A percentile compares a stretch with the other conserved stretches of the same genome.
Conservation (phyloP, 1,140 invertebrate genomes). For the Arctopsyche grandis region DNA sequence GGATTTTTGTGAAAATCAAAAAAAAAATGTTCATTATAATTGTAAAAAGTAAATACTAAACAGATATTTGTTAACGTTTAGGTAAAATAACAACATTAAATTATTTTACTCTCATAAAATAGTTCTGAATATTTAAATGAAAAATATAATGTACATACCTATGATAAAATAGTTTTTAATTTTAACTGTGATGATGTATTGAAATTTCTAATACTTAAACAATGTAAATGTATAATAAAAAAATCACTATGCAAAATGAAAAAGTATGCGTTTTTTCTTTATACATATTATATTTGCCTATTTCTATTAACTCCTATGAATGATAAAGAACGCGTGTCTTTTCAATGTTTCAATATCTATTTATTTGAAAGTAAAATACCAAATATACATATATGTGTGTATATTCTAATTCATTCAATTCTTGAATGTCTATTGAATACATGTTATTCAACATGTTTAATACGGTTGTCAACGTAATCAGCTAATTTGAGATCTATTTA, state of each 20-base stretch:
- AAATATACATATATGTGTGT: no score
- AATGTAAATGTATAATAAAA: constrained; percentile 53
- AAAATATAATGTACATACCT: constrained; percentile 50
- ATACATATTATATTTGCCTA: no score
- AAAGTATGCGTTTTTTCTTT: no score
- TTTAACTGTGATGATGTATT: constrained; percentile 56
- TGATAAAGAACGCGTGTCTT: no score
- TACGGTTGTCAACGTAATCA: no score
- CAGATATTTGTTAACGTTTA: constrained; percentile 37
- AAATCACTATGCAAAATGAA: neutral
- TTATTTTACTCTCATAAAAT: constrained; percentile 50
- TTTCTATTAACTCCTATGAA: no score
- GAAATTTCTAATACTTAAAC: constrained; percentile 51
- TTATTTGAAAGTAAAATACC: no score
- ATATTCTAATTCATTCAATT: no score
- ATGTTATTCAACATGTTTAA: no score
- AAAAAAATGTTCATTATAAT: constrained; percentile 27
- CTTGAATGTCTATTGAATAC: no score
- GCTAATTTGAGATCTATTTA: no score
- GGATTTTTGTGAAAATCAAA: constrained; percentile 34
- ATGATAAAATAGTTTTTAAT: constrained; percentile 53
- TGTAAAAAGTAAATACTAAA: constrained; percentile 19
- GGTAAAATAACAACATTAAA: constrained; percentile 33
- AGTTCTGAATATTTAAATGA: constrained; percentile 52
- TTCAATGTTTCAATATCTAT: no score